phyloP scores from a whole-genome alignment of 2,113 vertebrate species.

The Megalops atlanticus region DNA sequence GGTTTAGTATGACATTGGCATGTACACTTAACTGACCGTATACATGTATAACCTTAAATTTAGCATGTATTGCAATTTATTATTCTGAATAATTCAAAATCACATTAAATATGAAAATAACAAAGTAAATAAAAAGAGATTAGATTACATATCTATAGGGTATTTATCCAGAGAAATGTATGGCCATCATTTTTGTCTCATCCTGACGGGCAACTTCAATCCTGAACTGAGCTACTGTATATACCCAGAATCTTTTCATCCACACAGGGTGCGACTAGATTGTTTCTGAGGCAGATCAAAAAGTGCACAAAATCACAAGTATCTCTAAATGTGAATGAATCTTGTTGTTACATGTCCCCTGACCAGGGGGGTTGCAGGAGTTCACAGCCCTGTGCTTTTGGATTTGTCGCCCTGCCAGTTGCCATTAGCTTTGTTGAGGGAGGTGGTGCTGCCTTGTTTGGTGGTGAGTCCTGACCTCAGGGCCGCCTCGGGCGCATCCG shows the following conservation, averaged over 20 bases:
- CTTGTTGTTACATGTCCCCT: not conserved
- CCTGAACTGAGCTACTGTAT: not conserved
- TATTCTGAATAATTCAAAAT: too few species aligned
- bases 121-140: not conserved
- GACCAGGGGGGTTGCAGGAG: not conserved
- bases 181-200: not conserved
- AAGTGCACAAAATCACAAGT: not conserved
- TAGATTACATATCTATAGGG: not conserved
- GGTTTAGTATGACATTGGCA: not conserved
- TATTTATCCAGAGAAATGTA: not conserved
- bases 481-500: conserved; percentile 67
- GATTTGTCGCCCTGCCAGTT: conserved; percentile 69
- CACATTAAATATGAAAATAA: too few species aligned
- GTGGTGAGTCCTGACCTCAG: conserved; percentile 56
- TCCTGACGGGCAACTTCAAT: not conserved
- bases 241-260: not conserved
- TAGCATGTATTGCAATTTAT: too few species aligned
- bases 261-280: not conserved
- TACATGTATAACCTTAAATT: not conserved
- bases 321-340: not conserved
- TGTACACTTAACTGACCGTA: not conserved
- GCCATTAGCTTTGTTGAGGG: conserved; percentile 82
- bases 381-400: conserved; percentile 49
- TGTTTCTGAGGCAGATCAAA: not conserved
- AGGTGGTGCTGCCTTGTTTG: conserved; percentile 71